Percentiles rank a stretch among this genome's conserved stretches.
Evolutionary conservation across 2,888 invertebrate genomes (phyloP).

Genomic region (Agrilus cyanescens): DNA sequence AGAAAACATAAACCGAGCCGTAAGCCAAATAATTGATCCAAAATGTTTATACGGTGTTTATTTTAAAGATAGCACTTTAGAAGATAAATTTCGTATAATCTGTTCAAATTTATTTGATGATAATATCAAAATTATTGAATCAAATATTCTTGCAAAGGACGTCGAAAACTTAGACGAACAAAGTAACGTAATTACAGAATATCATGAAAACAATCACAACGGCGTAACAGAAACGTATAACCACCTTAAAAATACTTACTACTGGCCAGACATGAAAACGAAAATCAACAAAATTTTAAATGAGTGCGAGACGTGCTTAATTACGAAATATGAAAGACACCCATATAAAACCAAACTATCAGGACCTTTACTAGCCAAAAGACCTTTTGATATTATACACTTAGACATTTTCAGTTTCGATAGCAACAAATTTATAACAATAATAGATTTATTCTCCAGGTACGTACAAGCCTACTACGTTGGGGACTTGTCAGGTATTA

Average conservation of each 20-base stretch:
- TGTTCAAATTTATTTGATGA: constrained; percentile 6
- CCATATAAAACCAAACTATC: constrained; percentile 6
- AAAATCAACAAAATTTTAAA: constrained; percentile 11
- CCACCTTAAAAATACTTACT: constrained; percentile 8
- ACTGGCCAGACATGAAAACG: constrained; percentile 14
- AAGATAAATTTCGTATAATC: constrained; percentile 2
- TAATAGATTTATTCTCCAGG: constrained; percentile 10
- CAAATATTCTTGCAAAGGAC: constrained; percentile 10
- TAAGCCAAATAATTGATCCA: constrained; percentile 8
- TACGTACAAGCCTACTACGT: constrained; percentile 10
- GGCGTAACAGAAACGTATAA: constrained; percentile 12
- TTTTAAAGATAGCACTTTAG: constrained; percentile 8
- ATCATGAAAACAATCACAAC: constrained; percentile 11
- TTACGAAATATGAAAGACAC: constrained; percentile 10
- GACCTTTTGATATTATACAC: constrained; percentile 8
- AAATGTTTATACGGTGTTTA: constrained; percentile 9
- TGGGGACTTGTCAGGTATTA: constrained; percentile 4
- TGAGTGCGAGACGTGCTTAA: constrained; percentile 1
- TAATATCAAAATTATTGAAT: constrained; percentile 9
- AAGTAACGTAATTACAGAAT: constrained; percentile 8
- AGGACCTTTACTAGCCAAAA: constrained; percentile 8
- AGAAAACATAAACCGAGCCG: constrained; percentile 3
- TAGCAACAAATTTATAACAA: constrained; percentile 8
- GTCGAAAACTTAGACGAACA: constrained; percentile 8
- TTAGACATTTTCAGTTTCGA: constrained; percentile 7